Base-by-base conservation (phyloP, 2,797 vertebrate genomes). In the Anguilla marmorata region DNA sequence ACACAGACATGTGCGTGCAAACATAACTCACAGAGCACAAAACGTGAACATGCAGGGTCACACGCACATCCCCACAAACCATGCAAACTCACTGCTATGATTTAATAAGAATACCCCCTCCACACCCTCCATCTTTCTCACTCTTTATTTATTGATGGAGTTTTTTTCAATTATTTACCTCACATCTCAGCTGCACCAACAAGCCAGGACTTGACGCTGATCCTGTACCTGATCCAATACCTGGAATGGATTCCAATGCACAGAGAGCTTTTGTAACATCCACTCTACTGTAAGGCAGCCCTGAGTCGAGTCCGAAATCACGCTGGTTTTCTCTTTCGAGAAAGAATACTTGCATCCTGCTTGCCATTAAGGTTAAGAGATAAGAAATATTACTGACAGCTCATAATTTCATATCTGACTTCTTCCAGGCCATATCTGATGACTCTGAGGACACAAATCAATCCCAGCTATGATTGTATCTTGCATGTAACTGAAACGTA, bases 91-190 rank as follows among this genome's bases (percentile, higher is more conserved):
- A 85, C 19, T 63, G 85, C 58, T 9, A 19, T 69, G 79, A 83
- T 80, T 83, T 82, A 7, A 37, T 24, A 41, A 85, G 7, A 48
- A 11, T 11, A 56, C 19, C 72, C 30, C 41, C 50, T 11, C 50
- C 50, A 56, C 41, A 7, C 87, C 33, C 86, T 5, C 45, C 48
- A 45, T 12, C 69, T 56, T 63, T 89, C 84, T 88, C 90, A 93
- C 92, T 93, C 93, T 94, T 95, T 94, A 95, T 94, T 95, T 95
- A 95, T 95, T 96, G 94, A 95, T 95, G 93, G 92, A 92, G 33
- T 21, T 92, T 92, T 94, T 95, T 95, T 95, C 93, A 95, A 94
- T 95, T 95, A 95, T 95, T 95, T 93, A 95, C 92, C 92, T 93
- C 93, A 92, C 94, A 93, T 94, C 92, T 93, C 88, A 92, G 89